These are phyloP conservation scores for Zophobas atratus DNA, from an alignment of 1,140 invertebrate species.

Conservation along the genomic window DNA sequence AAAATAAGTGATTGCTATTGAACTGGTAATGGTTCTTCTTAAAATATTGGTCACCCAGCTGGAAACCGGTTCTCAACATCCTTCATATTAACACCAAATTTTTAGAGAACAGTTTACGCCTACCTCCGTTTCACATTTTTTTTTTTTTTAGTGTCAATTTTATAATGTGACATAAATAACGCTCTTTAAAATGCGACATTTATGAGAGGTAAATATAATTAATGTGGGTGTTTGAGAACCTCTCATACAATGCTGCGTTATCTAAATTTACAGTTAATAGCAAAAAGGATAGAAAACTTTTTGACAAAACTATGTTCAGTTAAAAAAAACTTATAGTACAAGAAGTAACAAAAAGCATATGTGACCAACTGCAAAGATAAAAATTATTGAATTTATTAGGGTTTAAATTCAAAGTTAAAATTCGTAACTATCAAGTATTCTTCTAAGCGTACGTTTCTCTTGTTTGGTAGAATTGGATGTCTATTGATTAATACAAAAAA, in stretches of 20 bases:
- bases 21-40: too few relatives aligned
- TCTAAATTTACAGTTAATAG: conserved; percentile 7
- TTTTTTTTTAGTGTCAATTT: conserved; percentile 6
- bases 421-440: background rate
- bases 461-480: too few relatives aligned
- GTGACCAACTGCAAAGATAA: too few relatives aligned
- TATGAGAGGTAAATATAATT: conserved; percentile 35
- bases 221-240: conserved; percentile 15
- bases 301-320: conserved; percentile 14
- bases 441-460: too few relatives aligned
- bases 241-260: background rate
- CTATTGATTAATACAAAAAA: too few relatives aligned
- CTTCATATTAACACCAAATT: conserved; percentile 27
- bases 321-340: conserved; percentile 10
- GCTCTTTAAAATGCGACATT: conserved; percentile 35
- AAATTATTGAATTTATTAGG: background rate
- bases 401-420: background rate
- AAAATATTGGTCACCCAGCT: too few relatives aligned
- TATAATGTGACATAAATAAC: conserved; percentile 22
- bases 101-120: conserved; percentile 20
- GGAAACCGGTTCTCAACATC: background rate
- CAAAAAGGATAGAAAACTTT: conserved; percentile 1
- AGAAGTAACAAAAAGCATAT: conserved; percentile 14
- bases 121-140: background rate
- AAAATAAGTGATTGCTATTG: too few relatives aligned